These are phyloP conservation scores for Agriopis marginaria DNA, from an alignment of 2,888 invertebrate genomes.

Conservation along the genomic window DNA sequence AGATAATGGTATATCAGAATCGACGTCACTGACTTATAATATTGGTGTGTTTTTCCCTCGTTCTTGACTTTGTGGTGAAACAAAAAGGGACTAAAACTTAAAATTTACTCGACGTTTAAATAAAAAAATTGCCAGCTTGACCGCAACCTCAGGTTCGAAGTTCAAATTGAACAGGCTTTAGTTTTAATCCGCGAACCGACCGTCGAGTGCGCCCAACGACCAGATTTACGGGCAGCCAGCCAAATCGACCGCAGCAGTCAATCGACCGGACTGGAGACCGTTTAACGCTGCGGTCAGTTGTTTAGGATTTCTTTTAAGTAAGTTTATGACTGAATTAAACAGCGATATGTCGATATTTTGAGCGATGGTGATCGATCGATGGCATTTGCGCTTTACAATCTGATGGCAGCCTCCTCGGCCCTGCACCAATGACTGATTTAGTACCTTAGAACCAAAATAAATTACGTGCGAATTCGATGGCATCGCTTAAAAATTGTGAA, in stretches of 20 bases:
- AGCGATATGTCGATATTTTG: not conserved
- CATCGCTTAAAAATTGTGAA: too few relatives aligned
- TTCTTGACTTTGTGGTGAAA: conserved; percentile 1
- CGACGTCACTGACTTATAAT: too few relatives aligned
- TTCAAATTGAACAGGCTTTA: conserved; percentile 9
- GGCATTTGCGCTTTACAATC: too few relatives aligned
- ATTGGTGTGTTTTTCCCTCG: too few relatives aligned
- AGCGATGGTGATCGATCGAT: not conserved
- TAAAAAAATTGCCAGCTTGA: conserved; percentile 6
- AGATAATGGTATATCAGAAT: too few relatives aligned
- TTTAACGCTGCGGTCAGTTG: conserved; percentile 6
- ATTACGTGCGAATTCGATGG: too few relatives aligned
- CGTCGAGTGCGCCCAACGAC: conserved; percentile 13
- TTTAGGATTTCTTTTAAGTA: conserved; percentile 13
- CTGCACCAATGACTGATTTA: too few relatives aligned
- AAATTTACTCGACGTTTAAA: not conserved
- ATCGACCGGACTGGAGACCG: conserved; percentile 9
- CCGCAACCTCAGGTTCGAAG: conserved; percentile 4
- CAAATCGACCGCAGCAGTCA: conserved; percentile 22
- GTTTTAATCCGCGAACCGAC: conserved; percentile 18
- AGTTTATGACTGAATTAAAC: not conserved
- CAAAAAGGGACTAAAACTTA: conserved; percentile 1
- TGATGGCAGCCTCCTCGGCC: too few relatives aligned
- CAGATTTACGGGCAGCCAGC: conserved; percentile 21
- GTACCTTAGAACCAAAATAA: too few relatives aligned